Percentiles rank a stretch among this genome's conserved stretches.
Evolutionary conservation across 53 echinoderm and acorn worm genomes (phyloP).

Genomic region (Antedon mediterranea): DNA sequence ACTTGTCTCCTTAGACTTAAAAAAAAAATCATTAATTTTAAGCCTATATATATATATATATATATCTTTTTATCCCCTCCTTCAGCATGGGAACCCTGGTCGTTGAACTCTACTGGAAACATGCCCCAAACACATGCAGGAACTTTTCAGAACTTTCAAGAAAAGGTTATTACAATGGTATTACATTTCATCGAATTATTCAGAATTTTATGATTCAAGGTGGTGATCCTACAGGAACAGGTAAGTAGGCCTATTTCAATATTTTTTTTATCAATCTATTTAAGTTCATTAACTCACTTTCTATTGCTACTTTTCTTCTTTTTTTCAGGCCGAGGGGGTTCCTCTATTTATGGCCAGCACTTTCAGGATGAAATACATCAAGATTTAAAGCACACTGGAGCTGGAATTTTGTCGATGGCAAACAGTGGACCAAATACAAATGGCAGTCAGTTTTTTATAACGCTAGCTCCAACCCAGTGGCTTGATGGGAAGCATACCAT

Average conservation of each 20-base stretch:
- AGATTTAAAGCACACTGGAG: slow-evolving; percentile 78
- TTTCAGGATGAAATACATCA: slow-evolving; percentile 76
- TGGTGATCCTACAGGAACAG: slow-evolving; percentile 96
- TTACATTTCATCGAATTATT: slow-evolving; percentile 88
- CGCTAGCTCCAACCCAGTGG: slow-evolving; percentile 67
- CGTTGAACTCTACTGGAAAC: slow-evolving; percentile 83
- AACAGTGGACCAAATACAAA: slow-evolving; percentile 92
- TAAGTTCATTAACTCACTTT: neutral
- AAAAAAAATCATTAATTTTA: no score
- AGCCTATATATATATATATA: no score
- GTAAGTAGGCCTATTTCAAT: slow-evolving; percentile 19
- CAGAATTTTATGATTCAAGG: slow-evolving; percentile 81
- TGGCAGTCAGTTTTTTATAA: slow-evolving; percentile 96
- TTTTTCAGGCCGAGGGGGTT: slow-evolving; percentile 63
- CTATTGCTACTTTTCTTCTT: neutral
- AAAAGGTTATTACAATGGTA: slow-evolving; percentile 85
- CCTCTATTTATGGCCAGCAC: slow-evolving; percentile 69
- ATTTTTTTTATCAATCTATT: neutral
- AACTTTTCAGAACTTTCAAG: slow-evolving; percentile 88
- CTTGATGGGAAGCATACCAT: slow-evolving; percentile 83
- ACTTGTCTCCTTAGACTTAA: no score
- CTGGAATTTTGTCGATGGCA: slow-evolving; percentile 91
- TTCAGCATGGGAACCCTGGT: slow-evolving; percentile 78
- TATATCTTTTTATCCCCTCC: neutral
- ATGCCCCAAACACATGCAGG: slow-evolving; percentile 78